Base-by-base conservation (phyloP, 2,888 invertebrate genomes). In the Ceramica pisi region DNA sequence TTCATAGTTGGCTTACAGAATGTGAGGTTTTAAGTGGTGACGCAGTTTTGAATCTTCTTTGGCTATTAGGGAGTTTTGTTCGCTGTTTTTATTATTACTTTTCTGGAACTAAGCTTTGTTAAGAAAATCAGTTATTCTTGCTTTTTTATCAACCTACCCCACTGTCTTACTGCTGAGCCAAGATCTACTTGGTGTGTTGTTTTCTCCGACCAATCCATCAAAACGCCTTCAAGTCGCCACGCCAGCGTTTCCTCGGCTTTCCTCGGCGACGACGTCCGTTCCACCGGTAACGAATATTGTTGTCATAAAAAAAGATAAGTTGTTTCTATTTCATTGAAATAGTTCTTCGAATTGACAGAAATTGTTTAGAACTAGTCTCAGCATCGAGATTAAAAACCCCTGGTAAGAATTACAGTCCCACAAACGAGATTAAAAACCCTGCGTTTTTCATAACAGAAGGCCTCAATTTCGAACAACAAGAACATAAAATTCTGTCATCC, bases 1-100 rank as follows among this genome's bases (percentile, higher is more conserved):
- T 67, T 65, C 19, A 53, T 68, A 56, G 64, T 66, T 63, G 9
- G 23, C 10, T 35, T 56, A 41, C 50, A 51, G 50, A 50, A 67
- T 31, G 50, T 23, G 35, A 66, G 51, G 31, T 57, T 38, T 60
- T 46, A 41, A 61, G 50, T 46, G 48, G 35, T 51, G 46, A n/a
- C 21, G 48, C 23, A 38, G 12, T 73, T 75, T 57, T 50, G 9
- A 21, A 26, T 6, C 21, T 61, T 51, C 5, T 46, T 51, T 75
- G 14, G 3, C 12, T 6, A 16, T 51, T 41, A 41, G 41, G 12
- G 41, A 41, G 26, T 44, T 38, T 55, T 60, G 0, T 62, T 44
- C 5, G 0, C 12, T 41, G 12, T 19, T 57, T 1, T n/a, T 16
- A 16, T 53, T 53, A 9, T 35, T 16, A 14, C 51, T 44, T 26